Conservation (phyloP, 2,888 invertebrate species). For the Andrena dorsata region DNA sequence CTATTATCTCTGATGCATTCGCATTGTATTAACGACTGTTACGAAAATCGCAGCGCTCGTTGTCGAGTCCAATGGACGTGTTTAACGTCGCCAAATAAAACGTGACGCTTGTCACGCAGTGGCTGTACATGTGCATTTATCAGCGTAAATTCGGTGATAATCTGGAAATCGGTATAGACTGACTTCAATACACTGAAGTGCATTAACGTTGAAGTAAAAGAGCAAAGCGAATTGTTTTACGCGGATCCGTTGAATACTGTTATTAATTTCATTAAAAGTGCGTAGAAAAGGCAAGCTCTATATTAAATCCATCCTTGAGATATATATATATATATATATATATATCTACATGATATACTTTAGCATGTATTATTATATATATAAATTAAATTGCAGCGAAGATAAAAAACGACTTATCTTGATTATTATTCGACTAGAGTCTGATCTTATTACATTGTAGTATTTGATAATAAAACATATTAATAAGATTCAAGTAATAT, state of each 20-base stretch:
- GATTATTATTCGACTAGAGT: conserved; percentile 41
- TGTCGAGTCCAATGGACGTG: conserved; percentile 16
- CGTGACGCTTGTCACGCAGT: conserved; percentile 19
- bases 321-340: neutral
- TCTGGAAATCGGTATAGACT: conserved; percentile 25
- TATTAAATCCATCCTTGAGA: conserved; percentile 64
- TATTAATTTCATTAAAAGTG: conserved; percentile 31
- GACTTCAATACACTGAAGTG: conserved; percentile 46
- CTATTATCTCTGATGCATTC: conserved; percentile 43
- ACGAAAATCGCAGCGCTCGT: conserved; percentile 21
- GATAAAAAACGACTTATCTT: conserved; percentile 30
- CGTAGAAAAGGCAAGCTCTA: conserved; percentile 62
- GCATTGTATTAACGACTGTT: conserved; percentile 38
- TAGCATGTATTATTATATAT: conserved; percentile 36
- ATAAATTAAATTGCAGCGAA: conserved; percentile 30
- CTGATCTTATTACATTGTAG: conserved; percentile 36
- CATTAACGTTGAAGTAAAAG: conserved; percentile 30
- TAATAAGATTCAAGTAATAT: conserved; percentile 46
- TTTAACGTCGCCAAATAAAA: conserved; percentile 23
- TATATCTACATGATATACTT: conserved; percentile 28
- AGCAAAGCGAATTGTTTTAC: conserved; percentile 40
- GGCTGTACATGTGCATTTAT: conserved; percentile 44
- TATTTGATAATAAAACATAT: conserved; percentile 35
- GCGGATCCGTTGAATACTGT: conserved; percentile 24
- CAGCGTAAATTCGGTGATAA: conserved; percentile 47